phyloP scores from a whole-genome alignment of 2,113 vertebrate species.

The Mormyrus iriodes region DNA sequence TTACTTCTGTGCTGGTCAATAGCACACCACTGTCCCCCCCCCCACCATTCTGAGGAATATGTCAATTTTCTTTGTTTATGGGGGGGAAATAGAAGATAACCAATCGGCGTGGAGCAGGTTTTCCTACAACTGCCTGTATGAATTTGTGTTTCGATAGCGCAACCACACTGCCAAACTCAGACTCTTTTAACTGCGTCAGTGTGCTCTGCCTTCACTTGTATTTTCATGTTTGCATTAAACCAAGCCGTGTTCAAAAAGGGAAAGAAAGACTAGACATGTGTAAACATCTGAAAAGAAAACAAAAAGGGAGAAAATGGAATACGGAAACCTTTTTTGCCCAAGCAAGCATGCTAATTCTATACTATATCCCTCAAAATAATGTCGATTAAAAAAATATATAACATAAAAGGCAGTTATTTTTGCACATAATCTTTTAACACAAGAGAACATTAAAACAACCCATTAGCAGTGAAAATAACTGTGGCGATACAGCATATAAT shows the following conservation, averaged over 20 bases:
- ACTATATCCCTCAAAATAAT: constrained; percentile 52
- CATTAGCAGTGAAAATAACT: constrained; percentile 62
- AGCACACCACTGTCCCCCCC: neutral
- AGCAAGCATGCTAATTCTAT: constrained; percentile 65
- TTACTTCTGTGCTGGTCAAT: neutral
- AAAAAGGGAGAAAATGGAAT: constrained; percentile 50
- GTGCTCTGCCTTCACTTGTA: constrained; percentile 26
- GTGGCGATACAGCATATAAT: constrained; percentile 50
- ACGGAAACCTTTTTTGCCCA: constrained; percentile 59
- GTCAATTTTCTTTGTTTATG: neutral
- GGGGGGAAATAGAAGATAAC: neutral
- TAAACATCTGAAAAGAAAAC: constrained; percentile 25
- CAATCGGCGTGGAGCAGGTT: neutral
- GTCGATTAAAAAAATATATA: constrained; percentile 48
- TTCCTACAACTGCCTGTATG: neutral
- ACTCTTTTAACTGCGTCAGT: neutral
- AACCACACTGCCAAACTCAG: neutral
- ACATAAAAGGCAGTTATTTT: constrained; percentile 66
- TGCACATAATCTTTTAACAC: constrained; percentile 71
- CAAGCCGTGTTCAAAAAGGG: constrained; percentile 26
- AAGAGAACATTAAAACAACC: constrained; percentile 57
- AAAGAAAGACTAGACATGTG: constrained; percentile 36
- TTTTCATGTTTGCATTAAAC: constrained; percentile 20
- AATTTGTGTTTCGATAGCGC: neutral
- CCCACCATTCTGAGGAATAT: neutral